A percentile compares a stretch with the other conserved stretches of the same genome.
These are phyloP conservation scores for Equus przewalskii DNA, from an alignment of 2,113 vertebrate genomes.

Conservation along the genomic window DNA sequence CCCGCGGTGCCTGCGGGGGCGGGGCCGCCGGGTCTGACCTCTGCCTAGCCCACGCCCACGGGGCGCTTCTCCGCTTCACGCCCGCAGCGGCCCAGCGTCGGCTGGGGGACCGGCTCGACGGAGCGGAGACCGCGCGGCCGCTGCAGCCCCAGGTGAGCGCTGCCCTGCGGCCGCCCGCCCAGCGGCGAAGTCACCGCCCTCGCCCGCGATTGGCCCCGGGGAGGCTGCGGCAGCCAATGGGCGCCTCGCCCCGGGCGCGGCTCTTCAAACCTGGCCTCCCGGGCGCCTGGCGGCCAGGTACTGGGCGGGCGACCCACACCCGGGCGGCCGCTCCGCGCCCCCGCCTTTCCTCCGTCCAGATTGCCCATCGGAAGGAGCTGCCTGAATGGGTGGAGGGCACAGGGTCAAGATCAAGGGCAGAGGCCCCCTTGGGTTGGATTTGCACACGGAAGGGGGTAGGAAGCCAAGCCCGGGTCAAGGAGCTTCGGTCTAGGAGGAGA, in stretches of 20 bases:
- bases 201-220: background rate
- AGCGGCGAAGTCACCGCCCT: background rate
- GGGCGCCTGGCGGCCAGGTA: rapidly evolving
- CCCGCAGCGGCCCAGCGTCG: too few species aligned
- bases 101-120: rapidly evolving
- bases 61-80: background rate
- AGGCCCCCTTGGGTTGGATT: background rate
- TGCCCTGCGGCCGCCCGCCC: rapidly evolving
- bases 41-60: background rate
- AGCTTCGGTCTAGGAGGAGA: background rate
- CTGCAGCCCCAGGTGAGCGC: background rate
- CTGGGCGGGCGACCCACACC: background rate
- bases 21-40: background rate
- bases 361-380: background rate
- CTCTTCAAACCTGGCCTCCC: background rate
- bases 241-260: background rate
- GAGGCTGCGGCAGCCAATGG: slow-evolving; percentile 21
- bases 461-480: background rate
- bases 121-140: too few species aligned
- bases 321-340: background rate
- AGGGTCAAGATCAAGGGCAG: background rate
- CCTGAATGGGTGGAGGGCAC: background rate
- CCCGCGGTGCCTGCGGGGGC: background rate
- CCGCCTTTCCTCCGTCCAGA: rapidly evolving
- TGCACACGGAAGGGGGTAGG: background rate